A percentile compares a stretch with the other conserved stretches of the same genome.
Evolutionary conservation across 2,888 invertebrate genomes (phyloP).

Genomic region (Volucella inflata): DNA sequence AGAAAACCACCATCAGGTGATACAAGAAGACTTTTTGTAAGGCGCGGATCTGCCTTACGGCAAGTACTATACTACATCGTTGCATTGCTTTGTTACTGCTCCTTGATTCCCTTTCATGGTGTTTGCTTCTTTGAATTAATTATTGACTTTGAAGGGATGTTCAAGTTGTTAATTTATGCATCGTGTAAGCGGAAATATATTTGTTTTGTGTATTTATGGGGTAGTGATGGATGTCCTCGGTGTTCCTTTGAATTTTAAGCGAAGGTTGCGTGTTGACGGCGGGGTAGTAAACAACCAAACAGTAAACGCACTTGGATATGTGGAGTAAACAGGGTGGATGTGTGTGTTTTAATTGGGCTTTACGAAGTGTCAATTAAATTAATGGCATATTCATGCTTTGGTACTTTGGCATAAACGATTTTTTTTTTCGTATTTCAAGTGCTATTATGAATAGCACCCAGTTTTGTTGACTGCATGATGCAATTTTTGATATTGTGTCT

Average conservation of each 20-base stretch:
- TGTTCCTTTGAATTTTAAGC: constrained; percentile 11
- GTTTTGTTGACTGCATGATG: background rate
- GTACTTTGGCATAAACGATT: constrained; percentile 34
- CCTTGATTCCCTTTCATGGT: constrained; percentile 52
- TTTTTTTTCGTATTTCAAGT: background rate
- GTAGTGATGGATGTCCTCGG: background rate
- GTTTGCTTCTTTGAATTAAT: constrained; percentile 64
- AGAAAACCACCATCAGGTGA: background rate
- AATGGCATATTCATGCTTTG: constrained; percentile 50
- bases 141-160: constrained; percentile 61
- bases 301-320: background rate
- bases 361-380: constrained; percentile 59
- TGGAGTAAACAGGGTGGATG: too few relatives aligned
- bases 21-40: constrained; percentile 37
- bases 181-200: constrained; percentile 26
- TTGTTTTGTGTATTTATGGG: constrained; percentile 12
- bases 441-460: constrained; percentile 13
- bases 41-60: constrained; percentile 46
- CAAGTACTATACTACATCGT: background rate
- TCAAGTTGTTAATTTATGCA: constrained; percentile 61
- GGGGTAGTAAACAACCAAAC: constrained; percentile 1
- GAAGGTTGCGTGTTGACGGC: background rate
- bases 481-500: background rate
- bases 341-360: constrained; percentile 28
- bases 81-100: constrained; percentile 40